Evolutionary conservation across 2,888 invertebrate genomes (phyloP).

Genomic region (Macrosoma leucophasiata): DNA sequence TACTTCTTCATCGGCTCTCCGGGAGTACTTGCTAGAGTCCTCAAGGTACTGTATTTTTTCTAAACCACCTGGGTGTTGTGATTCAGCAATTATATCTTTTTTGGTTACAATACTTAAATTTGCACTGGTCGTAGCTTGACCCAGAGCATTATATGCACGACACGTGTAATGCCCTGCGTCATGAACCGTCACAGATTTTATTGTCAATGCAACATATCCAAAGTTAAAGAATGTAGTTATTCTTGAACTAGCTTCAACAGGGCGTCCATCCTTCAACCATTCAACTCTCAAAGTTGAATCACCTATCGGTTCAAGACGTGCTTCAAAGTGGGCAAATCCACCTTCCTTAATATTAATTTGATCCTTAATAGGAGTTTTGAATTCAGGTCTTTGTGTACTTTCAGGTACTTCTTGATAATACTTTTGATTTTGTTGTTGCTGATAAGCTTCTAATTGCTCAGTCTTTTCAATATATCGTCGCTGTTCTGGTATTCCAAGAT

Average conservation of each 20-base stretch:
- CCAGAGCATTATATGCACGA: slow-evolving; percentile 89
- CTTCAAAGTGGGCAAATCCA: slow-evolving; percentile 96
- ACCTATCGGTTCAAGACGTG: slow-evolving; percentile 93
- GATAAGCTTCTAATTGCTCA: slow-evolving; percentile 92
- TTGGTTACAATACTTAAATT: slow-evolving; percentile 89
- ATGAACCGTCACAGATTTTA: slow-evolving; percentile 91
- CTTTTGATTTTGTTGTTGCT: slow-evolving; percentile 86
- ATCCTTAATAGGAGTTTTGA: slow-evolving; percentile 92
- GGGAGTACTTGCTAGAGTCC: slow-evolving; percentile 84
- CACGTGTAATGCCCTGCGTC: slow-evolving; percentile 95
- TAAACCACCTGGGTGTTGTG: slow-evolving; percentile 93
- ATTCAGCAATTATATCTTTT: slow-evolving; percentile 90
- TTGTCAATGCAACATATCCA: slow-evolving; percentile 95
- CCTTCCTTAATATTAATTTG: slow-evolving; percentile 92
- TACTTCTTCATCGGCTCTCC: slow-evolving; percentile 83
- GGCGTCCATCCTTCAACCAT: slow-evolving; percentile 94
- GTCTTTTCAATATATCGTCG: slow-evolving; percentile 93
- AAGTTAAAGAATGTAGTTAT: slow-evolving; percentile 96
- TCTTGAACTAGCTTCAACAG: slow-evolving; percentile 94
- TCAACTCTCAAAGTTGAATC: slow-evolving; percentile 93
- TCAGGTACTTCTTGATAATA: slow-evolving; percentile 88
- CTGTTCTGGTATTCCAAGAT: slow-evolving; percentile 93
- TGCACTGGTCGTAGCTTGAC: slow-evolving; percentile 89
- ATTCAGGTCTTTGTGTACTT: slow-evolving; percentile 87
- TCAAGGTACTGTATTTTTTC: slow-evolving; percentile 94